Percentiles rank a stretch among this genome's conserved stretches.
Conservation (phyloP, 1,140 invertebrate species). For the Periplaneta americana region DNA sequence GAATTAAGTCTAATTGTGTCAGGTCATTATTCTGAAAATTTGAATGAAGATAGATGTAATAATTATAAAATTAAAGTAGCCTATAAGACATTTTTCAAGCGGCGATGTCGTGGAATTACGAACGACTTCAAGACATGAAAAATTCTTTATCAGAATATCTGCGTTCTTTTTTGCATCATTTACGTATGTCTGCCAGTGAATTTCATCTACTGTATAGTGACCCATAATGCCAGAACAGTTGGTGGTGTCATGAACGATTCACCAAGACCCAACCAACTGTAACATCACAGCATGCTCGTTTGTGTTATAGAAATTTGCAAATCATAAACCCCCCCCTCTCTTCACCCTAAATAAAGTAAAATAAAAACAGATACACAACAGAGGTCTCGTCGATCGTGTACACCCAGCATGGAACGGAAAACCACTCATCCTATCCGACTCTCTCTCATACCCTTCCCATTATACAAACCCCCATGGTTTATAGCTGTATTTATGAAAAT, state of each 20-base stretch:
- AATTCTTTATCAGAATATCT: too few species aligned
- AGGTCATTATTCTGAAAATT: too few species aligned
- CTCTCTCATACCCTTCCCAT: not conserved
- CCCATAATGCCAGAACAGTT: not conserved
- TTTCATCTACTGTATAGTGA: not conserved
- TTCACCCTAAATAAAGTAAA: not conserved
- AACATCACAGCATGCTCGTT: not conserved
- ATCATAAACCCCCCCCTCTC: too few species aligned
- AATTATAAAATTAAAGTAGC: too few species aligned
- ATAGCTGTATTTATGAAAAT: not conserved
- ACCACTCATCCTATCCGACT: not conserved
- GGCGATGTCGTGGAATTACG: too few species aligned
- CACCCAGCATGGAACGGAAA: not conserved
- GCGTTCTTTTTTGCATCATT: too few species aligned
- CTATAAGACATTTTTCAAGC: too few species aligned
- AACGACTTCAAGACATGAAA: too few species aligned
- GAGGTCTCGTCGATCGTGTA: not conserved
- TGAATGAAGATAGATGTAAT: too few species aligned
- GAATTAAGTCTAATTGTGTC: too few species aligned
- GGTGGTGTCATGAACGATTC: not conserved
- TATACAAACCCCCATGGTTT: not conserved
- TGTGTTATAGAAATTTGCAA: not conserved
- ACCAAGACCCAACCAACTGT: not conserved
- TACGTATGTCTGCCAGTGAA: not conserved
- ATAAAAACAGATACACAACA: not conserved